Percentiles rank a stretch among this genome's conserved stretches.
Evolutionary conservation across 2,888 invertebrate genomes (phyloP).

Genomic region (Hartigia nigra): DNA sequence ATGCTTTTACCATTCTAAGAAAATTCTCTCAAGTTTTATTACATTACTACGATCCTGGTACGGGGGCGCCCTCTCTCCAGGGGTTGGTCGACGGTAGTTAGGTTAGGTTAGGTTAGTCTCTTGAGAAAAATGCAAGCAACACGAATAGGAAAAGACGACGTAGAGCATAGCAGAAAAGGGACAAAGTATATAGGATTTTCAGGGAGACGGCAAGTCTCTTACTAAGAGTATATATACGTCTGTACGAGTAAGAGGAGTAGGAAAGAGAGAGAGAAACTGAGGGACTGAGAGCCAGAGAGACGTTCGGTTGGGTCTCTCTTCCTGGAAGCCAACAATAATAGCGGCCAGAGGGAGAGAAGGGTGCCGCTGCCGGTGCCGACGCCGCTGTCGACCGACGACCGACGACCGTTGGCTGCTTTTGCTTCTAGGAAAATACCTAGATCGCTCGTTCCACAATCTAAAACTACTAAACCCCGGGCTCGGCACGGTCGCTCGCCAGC

Average conservation of each 20-base stretch:
- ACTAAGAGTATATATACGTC: conserved; percentile 9
- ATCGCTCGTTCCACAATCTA: conserved; percentile 23
- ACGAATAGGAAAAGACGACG: conserved; percentile 12
- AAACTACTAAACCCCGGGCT: conserved; percentile 23
- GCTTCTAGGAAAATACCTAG: conserved; percentile 55
- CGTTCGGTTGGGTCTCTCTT: conserved; percentile 53
- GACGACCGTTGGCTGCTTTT: conserved; percentile 48
- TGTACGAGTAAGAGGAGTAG: conserved; percentile 17
- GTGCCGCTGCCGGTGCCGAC: conserved; percentile 7
- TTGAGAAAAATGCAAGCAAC: conserved; percentile 28
- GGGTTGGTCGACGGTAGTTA: conserved; percentile 19
- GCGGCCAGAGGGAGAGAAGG: conserved; percentile 40
- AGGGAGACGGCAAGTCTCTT: background rate
- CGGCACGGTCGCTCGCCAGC: conserved; percentile 19
- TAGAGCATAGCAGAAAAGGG: conserved; percentile 11
- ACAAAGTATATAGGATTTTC: conserved; percentile 11
- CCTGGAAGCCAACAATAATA: conserved; percentile 59
- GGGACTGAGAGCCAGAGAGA: conserved; percentile 35
- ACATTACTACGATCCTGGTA: background rate
- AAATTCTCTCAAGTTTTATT: background rate
- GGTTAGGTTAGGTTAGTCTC: conserved; percentile 18
- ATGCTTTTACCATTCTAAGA: background rate
- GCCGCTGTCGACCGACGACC: conserved; percentile 32
- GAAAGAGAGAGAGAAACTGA: conserved; percentile 14
- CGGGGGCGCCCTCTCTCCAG: background rate